These are phyloP conservation scores for Andrena haemorrhoa DNA, from an alignment of 2,888 invertebrate species.

Conservation along the genomic window DNA sequence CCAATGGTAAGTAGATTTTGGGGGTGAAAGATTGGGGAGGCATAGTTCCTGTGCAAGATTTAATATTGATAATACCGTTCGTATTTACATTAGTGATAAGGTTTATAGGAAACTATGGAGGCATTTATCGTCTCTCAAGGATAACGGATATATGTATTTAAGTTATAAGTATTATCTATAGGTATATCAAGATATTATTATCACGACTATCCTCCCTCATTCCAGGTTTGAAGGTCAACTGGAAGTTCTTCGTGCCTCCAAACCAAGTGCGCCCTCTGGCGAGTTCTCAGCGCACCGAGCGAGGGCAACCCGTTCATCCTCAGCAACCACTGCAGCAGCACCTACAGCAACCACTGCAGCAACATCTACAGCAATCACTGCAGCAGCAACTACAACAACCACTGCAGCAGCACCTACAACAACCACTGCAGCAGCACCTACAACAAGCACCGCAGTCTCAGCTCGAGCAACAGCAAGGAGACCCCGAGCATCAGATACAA, in stretches of 20 bases:
- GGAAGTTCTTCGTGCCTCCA: conserved; percentile 76
- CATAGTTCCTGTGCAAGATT: too few relatives aligned
- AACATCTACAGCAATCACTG: too few relatives aligned
- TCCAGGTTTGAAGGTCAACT: conserved; percentile 77
- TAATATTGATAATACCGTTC: too few relatives aligned
- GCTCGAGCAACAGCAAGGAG: neutral
- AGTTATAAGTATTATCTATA: too few relatives aligned
- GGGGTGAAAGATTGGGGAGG: too few relatives aligned
- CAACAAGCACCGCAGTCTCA: conserved; percentile 1
- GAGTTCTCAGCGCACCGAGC: conserved; percentile 68
- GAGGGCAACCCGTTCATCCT: conserved; percentile 58
- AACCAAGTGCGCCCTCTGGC: conserved; percentile 74
- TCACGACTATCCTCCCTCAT: neutral
- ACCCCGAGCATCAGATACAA: conserved; percentile 17
- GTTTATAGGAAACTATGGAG: too few relatives aligned
- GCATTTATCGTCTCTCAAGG: too few relatives aligned
- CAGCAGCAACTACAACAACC: too few relatives aligned
- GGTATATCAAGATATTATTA: neutral
- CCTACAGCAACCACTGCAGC: conserved; percentile 26
- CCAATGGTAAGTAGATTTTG: conserved; percentile 74
- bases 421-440: neutral
- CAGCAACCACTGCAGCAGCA: conserved; percentile 23
- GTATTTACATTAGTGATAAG: too few relatives aligned
- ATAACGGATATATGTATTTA: too few relatives aligned
- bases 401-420: too few relatives aligned